A percentile compares a stretch with the other conserved stretches of the same genome.
phyloP scores from a whole-genome alignment of 2,888 invertebrate species.

The Allolobophora icterica region DNA sequence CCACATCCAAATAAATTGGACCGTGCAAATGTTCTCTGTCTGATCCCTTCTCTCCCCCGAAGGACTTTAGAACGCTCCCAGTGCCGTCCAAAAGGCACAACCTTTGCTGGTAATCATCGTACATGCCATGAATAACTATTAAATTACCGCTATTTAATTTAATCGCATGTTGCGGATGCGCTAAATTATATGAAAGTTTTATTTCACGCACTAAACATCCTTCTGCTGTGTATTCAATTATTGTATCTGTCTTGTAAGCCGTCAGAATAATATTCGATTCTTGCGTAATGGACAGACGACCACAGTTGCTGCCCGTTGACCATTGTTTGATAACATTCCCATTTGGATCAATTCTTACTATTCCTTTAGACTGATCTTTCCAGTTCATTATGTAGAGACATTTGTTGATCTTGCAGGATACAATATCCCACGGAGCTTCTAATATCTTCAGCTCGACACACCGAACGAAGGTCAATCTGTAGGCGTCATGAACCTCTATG shows the following conservation, averaged over 20 bases:
- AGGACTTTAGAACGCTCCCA: neutral
- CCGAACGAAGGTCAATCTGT: neutral
- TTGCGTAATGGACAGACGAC: neutral
- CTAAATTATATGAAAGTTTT: neutral
- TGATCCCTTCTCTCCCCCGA: neutral
- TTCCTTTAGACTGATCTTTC: neutral
- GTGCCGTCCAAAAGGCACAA: neutral
- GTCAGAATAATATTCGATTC: neutral
- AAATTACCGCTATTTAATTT: neutral
- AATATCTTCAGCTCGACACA: neutral
- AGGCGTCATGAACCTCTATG: neutral
- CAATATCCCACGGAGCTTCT: neutral
- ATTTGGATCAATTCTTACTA: neutral
- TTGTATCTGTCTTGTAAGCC: neutral
- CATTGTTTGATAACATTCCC: neutral
- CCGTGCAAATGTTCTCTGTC: neutral
- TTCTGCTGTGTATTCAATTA: neutral
- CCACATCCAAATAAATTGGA: neutral
- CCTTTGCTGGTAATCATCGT: neutral
- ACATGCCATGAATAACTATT: neutral
- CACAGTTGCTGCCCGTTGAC: neutral
- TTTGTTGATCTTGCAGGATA: neutral
- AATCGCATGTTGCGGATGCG: neutral
- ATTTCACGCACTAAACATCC: neutral
- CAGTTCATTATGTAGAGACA: slow-evolving; percentile 3